These are phyloP conservation scores for Papilio protenor DNA, from an alignment of 2,888 invertebrate genomes.

Conservation along the genomic window DNA sequence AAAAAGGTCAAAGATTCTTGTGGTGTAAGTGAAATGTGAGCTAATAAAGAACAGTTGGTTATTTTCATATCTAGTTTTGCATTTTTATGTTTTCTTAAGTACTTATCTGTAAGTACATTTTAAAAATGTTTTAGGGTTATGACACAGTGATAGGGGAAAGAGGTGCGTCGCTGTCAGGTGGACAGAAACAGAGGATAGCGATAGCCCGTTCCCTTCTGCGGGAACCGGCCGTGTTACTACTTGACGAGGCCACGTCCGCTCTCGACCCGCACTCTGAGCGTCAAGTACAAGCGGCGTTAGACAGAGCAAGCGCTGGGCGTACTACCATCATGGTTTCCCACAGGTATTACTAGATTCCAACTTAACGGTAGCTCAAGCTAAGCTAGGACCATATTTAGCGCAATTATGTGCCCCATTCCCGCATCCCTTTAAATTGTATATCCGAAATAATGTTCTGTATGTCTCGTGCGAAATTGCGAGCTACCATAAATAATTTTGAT, in stretches of 20 bases:
- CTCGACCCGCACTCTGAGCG: conserved; percentile 92
- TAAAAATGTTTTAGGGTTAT: conserved; percentile 82
- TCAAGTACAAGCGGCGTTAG: conserved; percentile 91
- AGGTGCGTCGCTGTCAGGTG: conserved; percentile 92
- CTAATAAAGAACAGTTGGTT: no score
- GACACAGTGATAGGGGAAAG: conserved; percentile 92
- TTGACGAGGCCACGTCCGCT: conserved; percentile 94
- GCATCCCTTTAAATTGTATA: no score
- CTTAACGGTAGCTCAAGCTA: no score
- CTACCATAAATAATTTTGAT: neutral
- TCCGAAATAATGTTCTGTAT: neutral
- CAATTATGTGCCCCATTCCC: no score
- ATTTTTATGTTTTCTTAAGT: no score
- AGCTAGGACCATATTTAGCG: neutral
- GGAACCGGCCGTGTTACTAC: conserved; percentile 88
- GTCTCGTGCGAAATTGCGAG: neutral
- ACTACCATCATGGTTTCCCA: conserved; percentile 91
- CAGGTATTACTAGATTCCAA: conserved; percentile 60
- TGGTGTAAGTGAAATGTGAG: no score
- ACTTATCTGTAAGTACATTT: neutral
- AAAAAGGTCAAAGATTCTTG: no score
- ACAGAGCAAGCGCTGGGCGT: conserved; percentile 88
- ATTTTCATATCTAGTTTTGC: no score
- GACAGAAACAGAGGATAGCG: conserved; percentile 93
- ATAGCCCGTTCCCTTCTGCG: conserved; percentile 92